These are phyloP conservation scores for Pachycephala philippinensis DNA, from an alignment of 2,113 vertebrate genomes.

Conservation along the genomic window DNA sequence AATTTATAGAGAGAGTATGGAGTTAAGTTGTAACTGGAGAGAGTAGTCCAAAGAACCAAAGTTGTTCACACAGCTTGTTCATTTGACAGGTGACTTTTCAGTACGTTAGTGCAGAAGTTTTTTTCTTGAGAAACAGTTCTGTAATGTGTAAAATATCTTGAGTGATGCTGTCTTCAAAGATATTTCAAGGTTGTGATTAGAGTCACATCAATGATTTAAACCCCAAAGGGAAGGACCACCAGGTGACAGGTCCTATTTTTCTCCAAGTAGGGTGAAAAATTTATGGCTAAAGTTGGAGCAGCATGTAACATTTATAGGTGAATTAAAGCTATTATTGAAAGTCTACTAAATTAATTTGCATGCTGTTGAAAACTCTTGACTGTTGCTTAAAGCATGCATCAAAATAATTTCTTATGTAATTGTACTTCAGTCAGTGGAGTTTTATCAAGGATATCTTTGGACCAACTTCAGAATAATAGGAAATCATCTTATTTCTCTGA, in stretches of 20 bases:
- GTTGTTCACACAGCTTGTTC: conserved; percentile 15
- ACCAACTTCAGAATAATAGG: not conserved
- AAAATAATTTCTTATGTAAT: not conserved
- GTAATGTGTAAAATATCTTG: conserved; percentile 20
- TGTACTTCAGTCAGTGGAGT: not conserved
- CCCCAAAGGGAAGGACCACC: not conserved
- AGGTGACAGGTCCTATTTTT: not conserved
- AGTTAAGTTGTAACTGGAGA: conserved; percentile 19
- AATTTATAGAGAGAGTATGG: not conserved
- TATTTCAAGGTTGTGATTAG: conserved; percentile 1
- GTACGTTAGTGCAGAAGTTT: not conserved
- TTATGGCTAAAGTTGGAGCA: not conserved
- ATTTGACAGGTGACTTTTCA: not conserved
- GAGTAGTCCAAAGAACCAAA: not conserved
- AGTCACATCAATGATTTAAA: not conserved
- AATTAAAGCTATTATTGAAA: not conserved
- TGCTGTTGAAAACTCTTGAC: not conserved
- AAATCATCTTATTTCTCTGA: not conserved
- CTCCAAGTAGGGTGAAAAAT: not conserved
- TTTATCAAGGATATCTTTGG: not conserved
- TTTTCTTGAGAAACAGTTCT: not conserved
- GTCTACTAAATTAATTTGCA: not conserved
- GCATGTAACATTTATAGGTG: not conserved
- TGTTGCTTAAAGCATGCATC: not conserved
- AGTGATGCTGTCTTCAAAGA: conserved; percentile 16